Percentiles rank a stretch among this genome's conserved stretches.
phyloP scores from a whole-genome alignment of 2,888 invertebrate species.

The Eudasyphora cyanicolor region DNA sequence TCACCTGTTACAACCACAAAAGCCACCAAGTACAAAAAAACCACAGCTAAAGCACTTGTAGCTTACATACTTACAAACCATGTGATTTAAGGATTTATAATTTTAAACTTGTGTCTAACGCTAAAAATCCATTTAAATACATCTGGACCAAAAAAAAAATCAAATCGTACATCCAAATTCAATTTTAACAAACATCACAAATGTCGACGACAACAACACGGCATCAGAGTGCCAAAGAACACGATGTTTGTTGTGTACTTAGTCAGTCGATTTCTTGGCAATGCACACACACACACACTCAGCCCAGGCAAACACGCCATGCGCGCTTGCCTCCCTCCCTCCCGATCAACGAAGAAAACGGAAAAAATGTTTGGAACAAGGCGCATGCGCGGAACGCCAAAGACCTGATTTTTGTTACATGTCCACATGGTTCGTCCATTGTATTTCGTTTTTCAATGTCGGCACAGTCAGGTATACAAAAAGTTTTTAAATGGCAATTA shows the following conservation, averaged over 20 bases:
- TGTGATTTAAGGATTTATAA: constrained; percentile 6
- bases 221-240: constrained; percentile 63
- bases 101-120: constrained; percentile 55
- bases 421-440: constrained; percentile 39
- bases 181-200: constrained; percentile 72
- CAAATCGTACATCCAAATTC: constrained; percentile 64
- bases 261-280: neutral
- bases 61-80: too few species aligned
- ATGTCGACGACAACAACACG: constrained; percentile 58
- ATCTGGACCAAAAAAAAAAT: constrained; percentile 55
- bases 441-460: constrained; percentile 38
- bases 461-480: constrained; percentile 55
- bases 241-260: constrained; percentile 39
- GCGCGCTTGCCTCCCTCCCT: too few species aligned
- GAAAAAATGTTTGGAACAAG: neutral
- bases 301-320: constrained; percentile 1
- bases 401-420: constrained; percentile 59
- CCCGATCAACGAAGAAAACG: too few species aligned
- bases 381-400: neutral
- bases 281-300: constrained; percentile 24
- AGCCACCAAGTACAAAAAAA: neutral
- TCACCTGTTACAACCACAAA: neutral
- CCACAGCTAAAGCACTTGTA: neutral
- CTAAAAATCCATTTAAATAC: constrained; percentile 61
- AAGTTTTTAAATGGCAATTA: constrained; percentile 64